phyloP scores from a whole-genome alignment of 2,797 vertebrate species.

The Anguilla megastoma region DNA sequence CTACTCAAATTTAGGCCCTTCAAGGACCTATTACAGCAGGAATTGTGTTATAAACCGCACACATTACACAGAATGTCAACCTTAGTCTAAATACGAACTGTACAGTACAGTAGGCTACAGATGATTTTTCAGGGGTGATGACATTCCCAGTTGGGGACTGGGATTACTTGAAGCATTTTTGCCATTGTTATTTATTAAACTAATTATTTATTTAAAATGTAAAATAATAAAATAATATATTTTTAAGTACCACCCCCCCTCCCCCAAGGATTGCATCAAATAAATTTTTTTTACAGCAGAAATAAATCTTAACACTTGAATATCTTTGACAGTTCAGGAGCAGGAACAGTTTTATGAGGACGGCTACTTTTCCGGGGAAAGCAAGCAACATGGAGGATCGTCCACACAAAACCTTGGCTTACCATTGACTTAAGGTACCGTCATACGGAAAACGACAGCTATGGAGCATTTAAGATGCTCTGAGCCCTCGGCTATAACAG shows the following conservation, averaged over 20 bases:
- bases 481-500: conserved; percentile 52
- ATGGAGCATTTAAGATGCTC: conserved; percentile 41
- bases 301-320: not conserved
- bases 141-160: not conserved
- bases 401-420: not conserved
- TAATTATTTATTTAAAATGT: not conserved
- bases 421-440: too few relatives aligned
- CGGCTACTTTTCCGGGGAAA: not conserved
- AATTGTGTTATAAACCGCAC: conserved; percentile 65
- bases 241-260: not conserved
- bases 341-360: not conserved
- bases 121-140: conserved; percentile 58
- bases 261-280: not conserved
- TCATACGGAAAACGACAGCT: not conserved
- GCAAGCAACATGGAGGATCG: not conserved
- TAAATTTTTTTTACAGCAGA: not conserved
- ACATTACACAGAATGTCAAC: conserved; percentile 63
- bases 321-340: not conserved
- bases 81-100: conserved; percentile 58
- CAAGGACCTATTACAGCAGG: conserved; percentile 52
- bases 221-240: not conserved
- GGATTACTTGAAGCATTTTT: not conserved
- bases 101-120: conserved; percentile 53
- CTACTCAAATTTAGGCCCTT: conserved; percentile 78
- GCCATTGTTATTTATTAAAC: not conserved